phyloP scores from a whole-genome alignment of 2,888 invertebrate genomes.

The Dorcus parallelipipedus region DNA sequence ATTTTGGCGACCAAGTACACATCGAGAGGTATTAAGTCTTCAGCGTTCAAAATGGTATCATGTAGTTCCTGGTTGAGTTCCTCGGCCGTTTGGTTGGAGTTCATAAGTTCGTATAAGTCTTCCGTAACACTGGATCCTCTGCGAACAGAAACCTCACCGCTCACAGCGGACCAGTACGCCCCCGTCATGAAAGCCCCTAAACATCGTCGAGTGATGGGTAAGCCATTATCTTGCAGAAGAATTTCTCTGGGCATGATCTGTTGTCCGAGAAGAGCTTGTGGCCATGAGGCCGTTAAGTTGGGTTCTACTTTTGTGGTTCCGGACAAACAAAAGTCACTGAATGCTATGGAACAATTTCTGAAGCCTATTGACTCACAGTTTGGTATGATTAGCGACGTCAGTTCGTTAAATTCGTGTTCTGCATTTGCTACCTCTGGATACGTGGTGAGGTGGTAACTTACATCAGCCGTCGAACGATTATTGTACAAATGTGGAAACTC shows the following conservation, averaged over 20 bases:
- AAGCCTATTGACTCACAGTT: neutral
- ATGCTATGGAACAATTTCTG: neutral
- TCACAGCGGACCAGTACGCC: constrained; percentile 13
- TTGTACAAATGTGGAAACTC: neutral
- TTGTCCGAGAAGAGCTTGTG: neutral
- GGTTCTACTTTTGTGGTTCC: neutral
- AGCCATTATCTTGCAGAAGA: neutral
- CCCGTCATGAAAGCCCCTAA: neutral
- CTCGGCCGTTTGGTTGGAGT: constrained; percentile 5
- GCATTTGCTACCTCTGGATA: too few relatives aligned
- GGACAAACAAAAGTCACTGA: neutral
- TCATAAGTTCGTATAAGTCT: constrained; percentile 12
- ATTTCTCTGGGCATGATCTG: neutral
- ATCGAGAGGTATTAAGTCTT: constrained; percentile 16
- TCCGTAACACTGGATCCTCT: constrained; percentile 9
- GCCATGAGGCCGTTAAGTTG: neutral
- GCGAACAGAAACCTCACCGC: neutral
- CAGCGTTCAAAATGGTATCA: neutral
- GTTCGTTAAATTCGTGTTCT: neutral
- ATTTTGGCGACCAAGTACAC: constrained; percentile 28
- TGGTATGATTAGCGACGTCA: neutral
- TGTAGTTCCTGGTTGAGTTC: constrained; percentile 5
- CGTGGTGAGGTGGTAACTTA: too few relatives aligned
- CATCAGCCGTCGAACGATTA: too few relatives aligned
- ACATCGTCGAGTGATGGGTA: neutral